These are phyloP conservation scores for Lepas anatifera DNA, from an alignment of 2,888 invertebrate genomes.

Conservation along the genomic window DNA sequence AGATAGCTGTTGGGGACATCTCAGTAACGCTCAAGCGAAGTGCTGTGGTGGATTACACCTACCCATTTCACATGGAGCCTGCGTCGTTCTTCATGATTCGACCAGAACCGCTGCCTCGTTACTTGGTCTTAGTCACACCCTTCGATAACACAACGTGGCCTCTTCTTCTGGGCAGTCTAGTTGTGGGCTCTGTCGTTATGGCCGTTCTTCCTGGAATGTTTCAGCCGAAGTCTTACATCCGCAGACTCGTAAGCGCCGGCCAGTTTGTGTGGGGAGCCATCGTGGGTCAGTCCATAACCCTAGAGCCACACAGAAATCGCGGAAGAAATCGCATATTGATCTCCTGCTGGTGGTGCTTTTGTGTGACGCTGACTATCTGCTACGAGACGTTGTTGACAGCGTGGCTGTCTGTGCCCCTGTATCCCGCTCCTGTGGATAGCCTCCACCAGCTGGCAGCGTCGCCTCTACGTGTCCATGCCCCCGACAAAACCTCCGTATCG, in stretches of 20 bases:
- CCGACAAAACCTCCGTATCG: neutral
- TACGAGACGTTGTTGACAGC: no score
- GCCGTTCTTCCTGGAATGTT: neutral
- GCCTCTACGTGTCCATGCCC: neutral
- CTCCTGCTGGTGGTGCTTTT: neutral
- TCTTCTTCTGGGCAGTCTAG: neutral
- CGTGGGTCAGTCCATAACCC: neutral
- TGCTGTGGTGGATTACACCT: neutral
- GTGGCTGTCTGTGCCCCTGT: neutral
- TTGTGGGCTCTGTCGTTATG: neutral
- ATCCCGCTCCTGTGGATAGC: neutral
- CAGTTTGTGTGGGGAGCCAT: neutral
- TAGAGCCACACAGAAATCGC: neutral
- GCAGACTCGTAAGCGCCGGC: neutral
- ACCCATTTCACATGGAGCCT: neutral
- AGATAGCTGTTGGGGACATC: neutral
- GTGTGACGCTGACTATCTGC: neutral
- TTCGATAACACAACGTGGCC: neutral
- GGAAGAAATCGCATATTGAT: neutral
- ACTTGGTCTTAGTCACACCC: neutral
- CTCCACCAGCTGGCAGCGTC: neutral
- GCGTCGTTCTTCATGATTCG: neutral
- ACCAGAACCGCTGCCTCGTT: neutral
- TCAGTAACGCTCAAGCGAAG: neutral
- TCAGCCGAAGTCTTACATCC: neutral